Base-by-base conservation (phyloP, 92 coral and sea anemone genomes). In the Porites divaricata region DNA sequence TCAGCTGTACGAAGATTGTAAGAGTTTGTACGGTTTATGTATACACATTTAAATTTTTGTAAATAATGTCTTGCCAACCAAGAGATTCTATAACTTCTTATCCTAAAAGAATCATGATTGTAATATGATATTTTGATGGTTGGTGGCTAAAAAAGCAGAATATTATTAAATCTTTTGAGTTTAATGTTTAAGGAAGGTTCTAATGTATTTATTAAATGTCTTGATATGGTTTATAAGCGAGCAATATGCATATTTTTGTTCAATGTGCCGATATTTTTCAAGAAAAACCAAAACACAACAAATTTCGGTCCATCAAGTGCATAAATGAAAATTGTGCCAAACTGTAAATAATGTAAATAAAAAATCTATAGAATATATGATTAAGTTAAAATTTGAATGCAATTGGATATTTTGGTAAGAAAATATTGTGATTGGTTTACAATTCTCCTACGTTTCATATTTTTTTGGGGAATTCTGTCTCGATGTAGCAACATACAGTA, bases 211-310 rank as follows among this genome's bases (percentile, higher is more conserved):
- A 71, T 82, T 72, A 4, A 61, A 72, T 80, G 8, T 41, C 28
- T 14, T 6, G 69, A 57, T 53, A 80, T 68, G 76, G 76, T 68
- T 57, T 68, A 13, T 68, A 69, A 24, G 11, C 54, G 70, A 76
- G 85, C n/a, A n/a, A n/a, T n/a, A n/a, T n/a, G n/a, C 76, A 49
- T 80, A 80, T 80, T 80, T 80, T 80, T 80, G 85, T 80, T 80
- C 69, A 54, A 57, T 20, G 35, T 61, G 63, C 64, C 22, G 69
- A 68, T 80, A 80, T 80, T 80, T 80, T 80, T 80, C 85, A 80
- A 80, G 64, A 80, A 80, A 80, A 77, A 70, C 28, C 17, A 67
- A 15, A 69, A 24, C 69, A 11, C 76, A 56, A 25, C 76, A 11
- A 26, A 35, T 35, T 35, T 68, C 48, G 35, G 21, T 49, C 49